A percentile compares a stretch with the other conserved stretches of the same genome.
Conservation (phyloP, 2,888 invertebrate species). For the Platycheirus albimanus region DNA sequence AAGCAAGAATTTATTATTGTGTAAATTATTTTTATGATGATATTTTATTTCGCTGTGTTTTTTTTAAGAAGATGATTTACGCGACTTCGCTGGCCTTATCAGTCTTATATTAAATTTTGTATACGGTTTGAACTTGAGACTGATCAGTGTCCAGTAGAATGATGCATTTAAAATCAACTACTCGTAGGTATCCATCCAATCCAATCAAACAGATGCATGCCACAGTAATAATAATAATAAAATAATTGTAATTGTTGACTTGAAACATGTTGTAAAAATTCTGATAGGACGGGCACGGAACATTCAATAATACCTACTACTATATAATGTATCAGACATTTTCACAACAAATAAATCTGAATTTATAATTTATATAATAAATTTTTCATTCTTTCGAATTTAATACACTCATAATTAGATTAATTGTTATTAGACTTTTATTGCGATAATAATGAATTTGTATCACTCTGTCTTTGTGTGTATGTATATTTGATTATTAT, state of each 20-base stretch:
- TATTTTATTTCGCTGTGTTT: conserved; percentile 30
- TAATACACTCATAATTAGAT: conserved; percentile 75
- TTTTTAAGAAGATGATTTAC: conserved; percentile 55
- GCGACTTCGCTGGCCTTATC: conserved; percentile 32
- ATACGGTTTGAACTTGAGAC: conserved; percentile 49
- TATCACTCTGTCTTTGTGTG: neutral
- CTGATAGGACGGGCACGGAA: conserved; percentile 20
- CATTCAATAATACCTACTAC: neutral
- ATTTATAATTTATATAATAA: conserved; percentile 54
- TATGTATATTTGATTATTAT: conserved; percentile 19
- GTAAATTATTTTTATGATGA: conserved; percentile 43
- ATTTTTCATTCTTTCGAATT: conserved; percentile 39
- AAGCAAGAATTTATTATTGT: conserved; percentile 34
- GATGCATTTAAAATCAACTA: conserved; percentile 4
- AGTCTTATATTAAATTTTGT: conserved; percentile 47
- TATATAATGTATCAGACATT: conserved; percentile 8
- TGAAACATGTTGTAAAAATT: conserved; percentile 25
- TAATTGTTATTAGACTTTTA: conserved; percentile 77
- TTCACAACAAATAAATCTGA: conserved; percentile 55
- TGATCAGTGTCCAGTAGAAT: conserved; percentile 7
- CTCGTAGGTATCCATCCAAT: neutral
- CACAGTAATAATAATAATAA: conserved; percentile 7
- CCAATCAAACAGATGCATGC: conserved; percentile 39
- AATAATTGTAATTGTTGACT: conserved; percentile 9
- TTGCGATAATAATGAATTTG: conserved; percentile 71